Evolutionary conservation across 2,888 invertebrate genomes (phyloP).

Genomic region (Ecliptopera silaceata): DNA sequence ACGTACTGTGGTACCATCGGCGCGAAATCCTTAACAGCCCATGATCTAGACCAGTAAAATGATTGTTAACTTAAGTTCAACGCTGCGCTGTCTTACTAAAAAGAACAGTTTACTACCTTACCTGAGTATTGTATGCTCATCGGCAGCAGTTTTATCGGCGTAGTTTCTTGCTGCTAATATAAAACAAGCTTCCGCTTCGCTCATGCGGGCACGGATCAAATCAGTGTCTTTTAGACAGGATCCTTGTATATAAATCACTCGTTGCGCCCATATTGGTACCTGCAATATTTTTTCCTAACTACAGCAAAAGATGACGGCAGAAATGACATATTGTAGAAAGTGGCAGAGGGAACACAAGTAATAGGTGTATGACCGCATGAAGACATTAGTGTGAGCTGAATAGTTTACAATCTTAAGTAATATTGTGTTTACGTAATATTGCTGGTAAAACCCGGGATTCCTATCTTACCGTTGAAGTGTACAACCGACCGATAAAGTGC

Average conservation of each 20-base stretch:
- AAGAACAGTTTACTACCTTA: too few relatives aligned
- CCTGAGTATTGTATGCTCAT: constrained; percentile 88
- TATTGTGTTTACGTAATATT: background rate
- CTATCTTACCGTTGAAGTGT: background rate
- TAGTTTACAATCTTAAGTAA: too few relatives aligned
- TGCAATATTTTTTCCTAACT: constrained; percentile 60
- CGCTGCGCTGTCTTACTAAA: too few relatives aligned
- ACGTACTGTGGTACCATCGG: constrained; percentile 98
- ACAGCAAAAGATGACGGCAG: too few relatives aligned
- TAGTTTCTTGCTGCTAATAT: constrained; percentile 98
- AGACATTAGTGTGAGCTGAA: too few relatives aligned
- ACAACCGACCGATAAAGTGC: background rate
- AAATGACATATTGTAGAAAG: too few relatives aligned
- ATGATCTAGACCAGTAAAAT: constrained; percentile 85
- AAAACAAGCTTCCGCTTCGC: constrained; percentile 98
- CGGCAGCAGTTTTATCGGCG: constrained; percentile 97
- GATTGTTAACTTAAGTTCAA: background rate
- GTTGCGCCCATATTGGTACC: constrained; percentile 98
- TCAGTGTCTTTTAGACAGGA: constrained; percentile 98
- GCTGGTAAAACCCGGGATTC: background rate
- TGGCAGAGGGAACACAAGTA: too few relatives aligned
- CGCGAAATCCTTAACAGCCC: constrained; percentile 99
- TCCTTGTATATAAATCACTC: constrained; percentile 98
- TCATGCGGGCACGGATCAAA: constrained; percentile 96
- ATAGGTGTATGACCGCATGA: too few relatives aligned